phyloP scores from a whole-genome alignment of 2,888 invertebrate genomes.

The Miltochrista miniata region DNA sequence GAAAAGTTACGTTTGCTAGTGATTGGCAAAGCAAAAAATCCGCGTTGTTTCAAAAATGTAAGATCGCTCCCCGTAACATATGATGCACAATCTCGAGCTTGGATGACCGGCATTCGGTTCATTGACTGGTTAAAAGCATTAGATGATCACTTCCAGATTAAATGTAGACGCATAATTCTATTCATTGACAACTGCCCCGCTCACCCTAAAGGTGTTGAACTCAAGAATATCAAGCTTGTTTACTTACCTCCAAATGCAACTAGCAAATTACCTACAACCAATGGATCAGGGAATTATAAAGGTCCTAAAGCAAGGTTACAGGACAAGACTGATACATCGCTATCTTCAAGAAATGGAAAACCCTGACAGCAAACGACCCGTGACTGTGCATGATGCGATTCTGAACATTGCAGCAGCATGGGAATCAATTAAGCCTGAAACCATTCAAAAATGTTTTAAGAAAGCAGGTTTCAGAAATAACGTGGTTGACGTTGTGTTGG shows the following conservation, averaged over 20 bases:
- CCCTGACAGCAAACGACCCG: not conserved
- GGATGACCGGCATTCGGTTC: no score
- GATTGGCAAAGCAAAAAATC: no score
- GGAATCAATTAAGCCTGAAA: slow-evolving; percentile 1
- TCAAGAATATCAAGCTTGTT: slow-evolving; percentile 12
- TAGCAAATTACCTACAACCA: slow-evolving; percentile 2
- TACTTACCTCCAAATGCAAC: slow-evolving; percentile 10
- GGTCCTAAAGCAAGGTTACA: slow-evolving; percentile 10
- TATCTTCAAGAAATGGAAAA: slow-evolving; percentile 2
- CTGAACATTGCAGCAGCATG: slow-evolving; percentile 1
- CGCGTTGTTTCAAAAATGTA: no score
- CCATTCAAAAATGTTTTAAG: slow-evolving; percentile 4
- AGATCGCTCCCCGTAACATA: no score
- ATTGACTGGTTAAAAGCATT: slow-evolving; percentile 4
- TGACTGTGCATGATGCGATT: slow-evolving; percentile 2
- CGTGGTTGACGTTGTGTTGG: not conserved
- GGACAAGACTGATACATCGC: slow-evolving; percentile 8
- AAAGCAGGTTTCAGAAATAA: not conserved
- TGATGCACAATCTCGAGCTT: no score
- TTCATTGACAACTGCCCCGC: slow-evolving; percentile 40
- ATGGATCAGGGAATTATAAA: slow-evolving; percentile 13
- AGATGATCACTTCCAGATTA: slow-evolving; percentile 24
- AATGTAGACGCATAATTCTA: slow-evolving; percentile 35
- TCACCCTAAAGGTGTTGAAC: slow-evolving; percentile 25
- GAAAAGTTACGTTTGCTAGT: no score